Conservation (phyloP, 2,888 invertebrate genomes). For the Caenorhabditis sp. region DNA sequence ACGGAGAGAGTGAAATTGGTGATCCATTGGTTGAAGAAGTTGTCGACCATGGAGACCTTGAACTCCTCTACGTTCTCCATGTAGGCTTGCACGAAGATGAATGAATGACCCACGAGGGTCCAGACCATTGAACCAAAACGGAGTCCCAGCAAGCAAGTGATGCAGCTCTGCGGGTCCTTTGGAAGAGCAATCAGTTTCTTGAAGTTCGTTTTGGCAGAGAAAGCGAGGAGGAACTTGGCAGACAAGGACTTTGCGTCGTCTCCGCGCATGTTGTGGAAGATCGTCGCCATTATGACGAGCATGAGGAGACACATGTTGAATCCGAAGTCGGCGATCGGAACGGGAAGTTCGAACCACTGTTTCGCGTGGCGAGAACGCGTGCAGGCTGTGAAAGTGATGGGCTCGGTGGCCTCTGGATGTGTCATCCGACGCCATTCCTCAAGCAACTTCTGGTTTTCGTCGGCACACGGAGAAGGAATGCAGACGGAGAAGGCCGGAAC, state of each 20-base stretch:
- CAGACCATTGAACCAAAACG: constrained; percentile 78
- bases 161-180: constrained; percentile 77
- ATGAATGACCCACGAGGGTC: constrained; percentile 78
- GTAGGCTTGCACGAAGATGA: constrained; percentile 78
- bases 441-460: constrained; percentile 72
- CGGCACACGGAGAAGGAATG: constrained; percentile 75
- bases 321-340: constrained; percentile 76
- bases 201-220: constrained; percentile 75
- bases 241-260: constrained; percentile 73
- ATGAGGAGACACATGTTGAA: constrained; percentile 72
- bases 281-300: constrained; percentile 75
- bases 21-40: constrained; percentile 78
- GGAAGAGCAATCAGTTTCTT: constrained; percentile 73
- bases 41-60: constrained; percentile 75
- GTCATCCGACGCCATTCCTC: constrained; percentile 72
- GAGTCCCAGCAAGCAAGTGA: constrained; percentile 78
- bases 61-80: constrained; percentile 77
- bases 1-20: constrained; percentile 78
- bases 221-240: constrained; percentile 73
- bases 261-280: constrained; percentile 74
- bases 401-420: constrained; percentile 60
- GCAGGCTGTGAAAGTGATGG: constrained; percentile 75
- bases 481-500: constrained; percentile 73
- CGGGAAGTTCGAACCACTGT: constrained; percentile 75
- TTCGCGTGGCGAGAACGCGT: constrained; percentile 73